Base-by-base conservation (phyloP, 1,140 invertebrate species). In the Myzus persicae region DNA sequence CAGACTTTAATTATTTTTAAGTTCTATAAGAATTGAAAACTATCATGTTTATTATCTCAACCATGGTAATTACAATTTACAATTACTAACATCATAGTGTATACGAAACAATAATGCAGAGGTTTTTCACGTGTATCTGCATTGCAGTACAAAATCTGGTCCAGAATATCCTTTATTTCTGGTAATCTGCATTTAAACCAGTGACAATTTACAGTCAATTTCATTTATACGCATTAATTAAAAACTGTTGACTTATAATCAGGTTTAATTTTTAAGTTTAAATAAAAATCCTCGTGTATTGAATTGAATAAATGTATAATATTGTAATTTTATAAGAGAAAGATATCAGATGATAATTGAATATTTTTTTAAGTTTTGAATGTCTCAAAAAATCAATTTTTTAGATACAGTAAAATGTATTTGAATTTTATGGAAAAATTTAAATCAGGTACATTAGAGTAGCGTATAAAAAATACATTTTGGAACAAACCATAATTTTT, bases 131-230 rank as follows among this genome's bases (percentile, higher is more conserved):
- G 26, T 38, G 24, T 42, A 44, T 87, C 84, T 87, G 84, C 84
- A 87, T 87, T 87, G 84, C 84, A 87, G 84, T 87, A 44, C 40
- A 46, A n/a, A 87, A 87, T 38, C 38, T 84, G 81, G 22, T 40
- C 81, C 38, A 24, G 22, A 38, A 38, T 22, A 81, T 6, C 18
- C 5, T n/a, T 67, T 31, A 67, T 67, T 67, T 67, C 59, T 67
- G 59, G 59, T 67, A 67, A n/a, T 67, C 59, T 67, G 31, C 4
- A 67, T 67, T 67, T 67, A 31, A 67, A 31, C 59, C 59, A n/a
- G 59, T 31, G 11, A 67, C 3, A 67, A 67, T 31, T n/a, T 67
- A n/a, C 31, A 67, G 26, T 67, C 31, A 31, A n/a, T 67, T 14
- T 26, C 31, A 67, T 67, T 67, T 67, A 59, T 67, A 67, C 31